Evolutionary conservation across 1,140 invertebrate genomes (phyloP), one percentile per base, ranked within the genome.

Genomic region (Varroa destructor): DNA sequence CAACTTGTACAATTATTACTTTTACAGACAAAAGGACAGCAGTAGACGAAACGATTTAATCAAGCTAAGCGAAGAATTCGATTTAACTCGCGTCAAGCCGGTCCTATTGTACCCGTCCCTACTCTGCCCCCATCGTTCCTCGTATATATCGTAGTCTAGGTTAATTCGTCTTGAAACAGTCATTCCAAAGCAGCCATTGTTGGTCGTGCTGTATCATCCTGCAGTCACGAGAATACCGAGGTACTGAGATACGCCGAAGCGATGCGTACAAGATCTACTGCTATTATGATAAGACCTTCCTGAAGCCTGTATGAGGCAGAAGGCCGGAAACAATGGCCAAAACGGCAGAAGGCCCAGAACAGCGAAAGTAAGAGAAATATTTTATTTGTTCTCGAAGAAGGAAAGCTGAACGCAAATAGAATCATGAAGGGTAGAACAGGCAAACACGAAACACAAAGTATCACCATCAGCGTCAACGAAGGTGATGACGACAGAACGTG

Each of bases 161-260:
- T n/a, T 4, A 2, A 67, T 43, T 43, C 40, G 40, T 37, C 37
- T 14, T 36, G 46, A 67, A 40, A 12, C 40, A 67, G 14, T 67
- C 61, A 51, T 51, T 51, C 46, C 46, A 51, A 67, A 46, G 40
- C 61, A 67, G 61, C 61, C 61, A 67, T 67, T 67, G 61, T 67
- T 67, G 14, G 61, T 67, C 37, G 61, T 67, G 61, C 61, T 67
- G 61, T 67, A 67, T 67, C 61, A 67, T 67, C 61, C 61, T 67
- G 61, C 61, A 67, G 61, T 67, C 61, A 46, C 61, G 61, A 67
- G 61, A 46, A 43, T 40, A 37, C 46, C 46, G 61, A 67, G 61
- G 25, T 25, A 40, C 61, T 40, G 36, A 43, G 25, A 25, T 25
- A 25, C 40, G 14, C 36, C 37, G 12, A 40, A 67, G 14, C 61